Base-by-base conservation (phyloP, 2,113 vertebrate genomes). In the Hippocampus barbouri region DNA sequence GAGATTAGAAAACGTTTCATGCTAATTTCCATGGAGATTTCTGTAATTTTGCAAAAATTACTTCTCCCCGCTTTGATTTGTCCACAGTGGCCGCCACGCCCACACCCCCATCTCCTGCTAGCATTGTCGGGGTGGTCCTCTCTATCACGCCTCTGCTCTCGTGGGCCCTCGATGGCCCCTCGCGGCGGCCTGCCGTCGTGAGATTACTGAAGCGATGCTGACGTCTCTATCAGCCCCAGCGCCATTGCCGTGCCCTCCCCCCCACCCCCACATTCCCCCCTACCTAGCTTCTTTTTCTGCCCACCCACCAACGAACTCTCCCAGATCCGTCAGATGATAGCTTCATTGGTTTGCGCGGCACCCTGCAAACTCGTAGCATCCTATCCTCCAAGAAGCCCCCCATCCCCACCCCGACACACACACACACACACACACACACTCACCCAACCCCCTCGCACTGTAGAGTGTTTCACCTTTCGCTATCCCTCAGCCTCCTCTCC, bases 11-110 rank as follows among this genome's bases (percentile, higher is more conserved):
- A 96, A 95, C 94, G 96, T 94, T 95, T 95, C 95, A 95, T 97
- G 95, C 95, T 98, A 94, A 98, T 98, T 98, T 98, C 96, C 96
- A 97, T 98, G 95, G 96, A 97, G 96, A 98, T 97, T 97, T 96
- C 95, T 95, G 93, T 97, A 95, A 97, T 97, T 96, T 96, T 92
- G 94, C 88, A 89, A 95, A 95, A 95, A 96, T 95, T 94, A 94
- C 93, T 93, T 92, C 92, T 92, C 90, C 94, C 91, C 89, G 88
- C 93, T 95, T 95, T 95, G 95, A 97, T 95, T 95, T 93, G 94
- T 93, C 92, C 89, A 85, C 82, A 90, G 89, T 88, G 88, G 49
- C 49, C 27, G 10, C 21, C 66, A 21, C 38, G 11, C 43, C 27
- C 25, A 25, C 49, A 11, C 64, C 86, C 91, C 78, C 88, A 86